Conservation (phyloP, 2,888 invertebrate genomes). For the Aporophyla nigra region DNA sequence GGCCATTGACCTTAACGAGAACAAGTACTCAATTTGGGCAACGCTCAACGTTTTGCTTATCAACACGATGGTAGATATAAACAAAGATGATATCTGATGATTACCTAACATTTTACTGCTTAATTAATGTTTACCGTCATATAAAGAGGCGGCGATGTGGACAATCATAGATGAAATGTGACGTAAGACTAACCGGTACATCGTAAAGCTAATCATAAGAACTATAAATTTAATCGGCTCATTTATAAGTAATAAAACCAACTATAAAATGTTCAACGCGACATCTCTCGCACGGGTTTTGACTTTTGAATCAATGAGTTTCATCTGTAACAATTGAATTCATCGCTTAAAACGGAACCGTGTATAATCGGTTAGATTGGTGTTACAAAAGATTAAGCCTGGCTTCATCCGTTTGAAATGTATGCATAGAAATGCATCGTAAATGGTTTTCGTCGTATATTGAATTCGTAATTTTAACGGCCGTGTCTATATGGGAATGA, state of each 20-base stretch:
- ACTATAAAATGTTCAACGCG: constrained; percentile 87
- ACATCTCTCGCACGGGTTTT: constrained; percentile 84
- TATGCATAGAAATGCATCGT: constrained; percentile 64
- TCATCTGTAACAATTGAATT: constrained; percentile 87
- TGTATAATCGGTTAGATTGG: constrained; percentile 87
- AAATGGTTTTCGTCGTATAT: constrained; percentile 49
- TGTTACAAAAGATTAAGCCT: constrained; percentile 77
- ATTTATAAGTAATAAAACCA: constrained; percentile 88
- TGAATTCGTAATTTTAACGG: constrained; percentile 47
- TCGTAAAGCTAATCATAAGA: constrained; percentile 86
- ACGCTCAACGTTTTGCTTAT: constrained; percentile 70
- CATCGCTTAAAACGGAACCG: constrained; percentile 82
- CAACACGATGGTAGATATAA: constrained; percentile 73
- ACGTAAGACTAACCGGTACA: constrained; percentile 76
- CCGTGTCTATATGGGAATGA: constrained; percentile 36
- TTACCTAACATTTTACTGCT: constrained; percentile 76
- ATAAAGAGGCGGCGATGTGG: constrained; percentile 70
- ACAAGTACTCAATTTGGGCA: constrained; percentile 59
- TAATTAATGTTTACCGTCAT: constrained; percentile 78
- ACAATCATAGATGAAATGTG: constrained; percentile 74
- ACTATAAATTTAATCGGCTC: constrained; percentile 88
- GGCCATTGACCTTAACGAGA: constrained; percentile 50
- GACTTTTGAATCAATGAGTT: constrained; percentile 84
- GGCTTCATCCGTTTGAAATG: constrained; percentile 69
- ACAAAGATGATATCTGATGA: constrained; percentile 72